These are phyloP conservation scores for Adelosebastes latens DNA, from an alignment of 2,797 vertebrate species.

Conservation along the genomic window DNA sequence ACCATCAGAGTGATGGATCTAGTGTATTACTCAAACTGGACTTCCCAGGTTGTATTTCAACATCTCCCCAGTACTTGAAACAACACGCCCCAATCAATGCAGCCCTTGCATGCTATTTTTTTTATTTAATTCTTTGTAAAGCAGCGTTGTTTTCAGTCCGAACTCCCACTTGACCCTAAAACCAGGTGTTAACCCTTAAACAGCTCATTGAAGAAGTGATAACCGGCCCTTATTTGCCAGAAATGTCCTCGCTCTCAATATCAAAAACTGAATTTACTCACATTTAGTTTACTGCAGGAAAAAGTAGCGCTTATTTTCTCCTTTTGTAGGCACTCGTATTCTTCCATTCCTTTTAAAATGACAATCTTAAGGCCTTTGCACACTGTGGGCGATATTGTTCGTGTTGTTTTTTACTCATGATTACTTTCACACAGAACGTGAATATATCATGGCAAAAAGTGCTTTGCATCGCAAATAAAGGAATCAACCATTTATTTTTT, in stretches of 20 bases:
- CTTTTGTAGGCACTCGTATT: background rate
- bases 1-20: background rate
- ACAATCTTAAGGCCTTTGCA: no score
- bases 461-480: no score
- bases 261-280: background rate
- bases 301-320: background rate
- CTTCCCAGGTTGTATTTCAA: background rate
- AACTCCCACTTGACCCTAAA: background rate
- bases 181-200: background rate
- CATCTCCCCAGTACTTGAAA: background rate
- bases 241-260: background rate
- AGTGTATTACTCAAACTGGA: background rate
- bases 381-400: no score
- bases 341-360: background rate
- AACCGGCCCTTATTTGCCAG: background rate
- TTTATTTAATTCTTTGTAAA: background rate
- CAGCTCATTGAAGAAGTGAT: background rate
- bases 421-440: no score
- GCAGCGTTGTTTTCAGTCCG: background rate
- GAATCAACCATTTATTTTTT: no score
- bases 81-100: background rate
- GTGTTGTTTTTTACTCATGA: no score
- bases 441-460: no score
- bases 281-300: no score
- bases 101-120: background rate